Evolutionary conservation across 2,113 vertebrate species (phyloP), one percentile per base, ranked within the genome.

Genomic region (Petromus typicus): DNA sequence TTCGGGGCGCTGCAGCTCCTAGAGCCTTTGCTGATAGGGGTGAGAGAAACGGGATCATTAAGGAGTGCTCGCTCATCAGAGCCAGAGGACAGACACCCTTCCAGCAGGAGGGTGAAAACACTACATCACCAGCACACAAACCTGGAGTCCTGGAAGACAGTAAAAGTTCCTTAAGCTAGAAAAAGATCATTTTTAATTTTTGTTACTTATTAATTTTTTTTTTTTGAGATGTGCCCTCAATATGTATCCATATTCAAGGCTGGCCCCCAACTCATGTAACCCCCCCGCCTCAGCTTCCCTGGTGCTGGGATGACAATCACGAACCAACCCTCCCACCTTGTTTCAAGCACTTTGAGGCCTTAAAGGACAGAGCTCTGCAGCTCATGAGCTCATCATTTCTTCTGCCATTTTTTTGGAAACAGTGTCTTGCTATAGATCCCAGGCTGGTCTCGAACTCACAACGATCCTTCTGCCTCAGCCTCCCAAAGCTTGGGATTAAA

Each of bases 1-100:
- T 99, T 97, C 98, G 99, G 69, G 98, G 98, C 20, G 98, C 98
- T 63, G 89, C 40, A 23, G 96, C 94, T 80, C 97, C 96, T 57
- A 97, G 96, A 76, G 96, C 97, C 95, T 98, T 98, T 94, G 97
- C 99, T 99, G 76, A 12, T 11, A 59, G 63, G 80, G 84, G 73
- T 59, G 97, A 71, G 91, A 94, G 67, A 75, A 94, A 93, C 40
- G 61, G 0, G 48, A 23, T 54, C 27, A 11, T 90, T 43, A 79
- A 3, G 48, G 59, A 54, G 45, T n/a, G n/a, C n/a, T n/a, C 13
- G 23, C 6, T 3, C 17, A 51, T 25, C 43, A 73, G 0, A 51
- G 43, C 7, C 76, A 23, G 23, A 63, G 18, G 59, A 18, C 27
- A 85, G 45, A 91, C 22, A 32, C 48, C 16, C 34, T 85, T 32